These are phyloP conservation scores for Gymnoscopelus microlampas DNA, from an alignment of 2,797 vertebrate species.

Conservation along the genomic window DNA sequence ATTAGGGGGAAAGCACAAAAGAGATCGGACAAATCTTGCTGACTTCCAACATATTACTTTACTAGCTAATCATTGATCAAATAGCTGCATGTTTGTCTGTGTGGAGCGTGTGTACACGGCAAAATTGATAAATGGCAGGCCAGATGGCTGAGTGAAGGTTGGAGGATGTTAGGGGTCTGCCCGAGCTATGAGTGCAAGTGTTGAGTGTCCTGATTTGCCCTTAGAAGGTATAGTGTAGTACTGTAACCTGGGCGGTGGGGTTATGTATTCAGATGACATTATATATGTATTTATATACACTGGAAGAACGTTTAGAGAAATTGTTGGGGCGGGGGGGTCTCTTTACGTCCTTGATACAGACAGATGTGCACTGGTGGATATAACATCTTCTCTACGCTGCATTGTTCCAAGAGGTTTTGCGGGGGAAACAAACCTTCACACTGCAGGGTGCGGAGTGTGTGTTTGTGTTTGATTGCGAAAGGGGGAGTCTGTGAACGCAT, in stretches of 20 bases:
- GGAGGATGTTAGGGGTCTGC: conserved; percentile 33
- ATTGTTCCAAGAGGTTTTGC: conserved; percentile 41
- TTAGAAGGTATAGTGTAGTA: conserved; percentile 1
- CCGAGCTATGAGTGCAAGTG: conserved; percentile 15
- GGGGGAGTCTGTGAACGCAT: conserved; percentile 55
- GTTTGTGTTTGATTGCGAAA: conserved; percentile 32
- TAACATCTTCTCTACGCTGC: conserved; percentile 51
- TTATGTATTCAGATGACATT: too few species aligned
- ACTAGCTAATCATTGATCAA: conserved; percentile 81
- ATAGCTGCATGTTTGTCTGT: conserved; percentile 71
- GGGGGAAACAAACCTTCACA: conserved; percentile 57
- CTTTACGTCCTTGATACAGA: conserved; percentile 37
- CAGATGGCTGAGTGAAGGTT: conserved; percentile 42
- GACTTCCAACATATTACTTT: conserved; percentile 85
- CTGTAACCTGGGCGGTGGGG: not conserved
- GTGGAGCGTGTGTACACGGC: conserved; percentile 62
- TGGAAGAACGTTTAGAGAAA: too few species aligned
- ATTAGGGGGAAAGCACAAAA: conserved; percentile 85
- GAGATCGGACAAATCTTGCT: conserved; percentile 81
- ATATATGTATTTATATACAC: too few species aligned
- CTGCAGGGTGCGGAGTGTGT: conserved; percentile 51
- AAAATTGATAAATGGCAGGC: conserved; percentile 63
- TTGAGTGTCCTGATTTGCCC: conserved; percentile 17
- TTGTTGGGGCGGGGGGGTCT: not conserved
- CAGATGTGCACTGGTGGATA: conserved; percentile 49